Evolutionary conservation across 2,888 invertebrate genomes (phyloP).

Genomic region (Schizaphis graminum): DNA sequence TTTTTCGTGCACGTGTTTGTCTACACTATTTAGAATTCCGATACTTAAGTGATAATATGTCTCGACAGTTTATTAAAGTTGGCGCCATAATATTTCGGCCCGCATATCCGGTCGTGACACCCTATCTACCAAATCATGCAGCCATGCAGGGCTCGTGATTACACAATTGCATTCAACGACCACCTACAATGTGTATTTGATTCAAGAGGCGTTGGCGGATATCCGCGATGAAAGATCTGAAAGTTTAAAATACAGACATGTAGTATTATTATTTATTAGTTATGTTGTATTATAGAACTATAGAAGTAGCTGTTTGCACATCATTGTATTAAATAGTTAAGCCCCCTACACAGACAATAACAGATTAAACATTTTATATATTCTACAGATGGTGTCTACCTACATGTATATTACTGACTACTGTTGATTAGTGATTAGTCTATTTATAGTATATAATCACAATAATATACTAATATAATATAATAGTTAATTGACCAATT

Average conservation of each 20-base stretch:
- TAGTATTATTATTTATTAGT: neutral
- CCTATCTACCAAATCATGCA: neutral
- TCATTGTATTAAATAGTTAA: neutral
- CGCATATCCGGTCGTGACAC: conserved; percentile 40
- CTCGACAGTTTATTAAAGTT: conserved; percentile 1
- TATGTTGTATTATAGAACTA: neutral
- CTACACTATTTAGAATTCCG: neutral
- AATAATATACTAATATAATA: neutral
- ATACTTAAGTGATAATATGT: neutral
- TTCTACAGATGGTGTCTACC: neutral
- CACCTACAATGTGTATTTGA: conserved; percentile 19
- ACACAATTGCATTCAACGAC: neutral
- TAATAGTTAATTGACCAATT: neutral
- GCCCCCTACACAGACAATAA: neutral
- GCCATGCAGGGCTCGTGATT: neutral
- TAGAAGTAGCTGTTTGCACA: neutral
- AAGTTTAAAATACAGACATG: neutral
- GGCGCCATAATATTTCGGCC: conserved; percentile 44
- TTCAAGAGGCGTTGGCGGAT: conserved; percentile 22
- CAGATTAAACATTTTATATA: neutral
- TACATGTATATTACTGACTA: neutral
- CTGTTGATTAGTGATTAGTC: neutral
- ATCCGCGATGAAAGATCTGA: conserved; percentile 22
- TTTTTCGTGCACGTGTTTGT: neutral
- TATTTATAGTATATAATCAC: neutral